Conservation (phyloP, 2,888 invertebrate genomes). For the Cephus spinipes region DNA sequence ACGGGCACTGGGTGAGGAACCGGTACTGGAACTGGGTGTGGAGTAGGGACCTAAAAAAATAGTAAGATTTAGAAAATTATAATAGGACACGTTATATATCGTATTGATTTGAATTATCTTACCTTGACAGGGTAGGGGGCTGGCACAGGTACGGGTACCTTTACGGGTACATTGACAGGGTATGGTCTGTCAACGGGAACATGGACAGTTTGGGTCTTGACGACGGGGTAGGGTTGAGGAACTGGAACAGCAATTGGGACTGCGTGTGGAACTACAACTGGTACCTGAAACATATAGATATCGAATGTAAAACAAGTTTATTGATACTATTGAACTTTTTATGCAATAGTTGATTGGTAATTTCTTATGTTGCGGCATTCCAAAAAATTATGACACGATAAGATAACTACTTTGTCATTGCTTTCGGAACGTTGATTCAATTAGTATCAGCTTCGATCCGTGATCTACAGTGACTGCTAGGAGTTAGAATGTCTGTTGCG, state of each 20-base stretch:
- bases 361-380: background rate
- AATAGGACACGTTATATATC: slow-evolving; percentile 44
- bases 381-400: background rate
- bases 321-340: background rate
- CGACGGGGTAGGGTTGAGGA: slow-evolving; percentile 67
- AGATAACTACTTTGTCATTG: background rate
- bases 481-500: background rate
- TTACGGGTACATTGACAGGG: slow-evolving; percentile 68
- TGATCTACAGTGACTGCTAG: background rate
- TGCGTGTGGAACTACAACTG: slow-evolving; percentile 67
- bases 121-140: slow-evolving; percentile 66
- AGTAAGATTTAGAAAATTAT: slow-evolving; percentile 23
- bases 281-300: slow-evolving; percentile 52
- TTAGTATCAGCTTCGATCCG: background rate
- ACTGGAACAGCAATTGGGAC: slow-evolving; percentile 69
- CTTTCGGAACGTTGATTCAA: background rate
- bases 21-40: slow-evolving; percentile 69
- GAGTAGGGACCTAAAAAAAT: slow-evolving; percentile 59
- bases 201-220: slow-evolving; percentile 62
- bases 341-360: background rate
- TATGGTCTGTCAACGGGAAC: slow-evolving; percentile 69
- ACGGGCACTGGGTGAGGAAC: slow-evolving; percentile 71
- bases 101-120: slow-evolving; percentile 22
- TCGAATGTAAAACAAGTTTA: background rate
- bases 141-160: slow-evolving; percentile 70